Evolutionary conservation across 2,797 vertebrate species (phyloP), one percentile per base, ranked within the genome.

Genomic region (Lates japonicus): DNA sequence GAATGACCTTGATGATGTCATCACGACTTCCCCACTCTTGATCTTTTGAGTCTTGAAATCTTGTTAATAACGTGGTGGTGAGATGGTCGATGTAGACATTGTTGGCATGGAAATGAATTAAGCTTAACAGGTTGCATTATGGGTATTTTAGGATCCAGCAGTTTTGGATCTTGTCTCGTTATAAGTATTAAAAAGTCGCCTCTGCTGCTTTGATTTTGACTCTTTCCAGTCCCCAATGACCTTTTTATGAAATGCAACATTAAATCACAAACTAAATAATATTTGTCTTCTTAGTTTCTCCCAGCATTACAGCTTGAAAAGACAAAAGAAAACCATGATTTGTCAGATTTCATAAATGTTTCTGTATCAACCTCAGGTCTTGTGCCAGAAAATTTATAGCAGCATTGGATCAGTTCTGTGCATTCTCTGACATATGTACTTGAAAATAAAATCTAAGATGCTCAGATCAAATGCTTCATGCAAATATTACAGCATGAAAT

Each of bases 1-100:
- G 70, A 80, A 75, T 39, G 51, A 46, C 20, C 16, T 46, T 39
- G 11, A 62, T 64, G 3, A 59, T 72, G 55, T 46, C 22, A 74
- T 61, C 31, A 35, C 14, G 64, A 42, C 69, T 55, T 69, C 16
- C 3, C 14, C n/a, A n/a, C n/a, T n/a, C 25, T 74, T 69, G 10
- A 20, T 20, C 46, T n/a, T 78, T 44, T 70, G 12, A 80, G 39
- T 31, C 33, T 49, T 55, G 5, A 69, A 35, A 59, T 37, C 20
- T 33, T 46, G 48, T 14, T 44, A 61, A 42, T 57, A 67, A 54
- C 16, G 58, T n/a, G 33, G 3, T 25, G 39, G 35, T 37, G 22
- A 62, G n/a, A 33, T 35, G n/a, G n/a, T n/a, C n/a, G 7, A 39
- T 1, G 6, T 16, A 14, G 5, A 16, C n/a, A 59, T 52, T n/a